Base-by-base conservation (phyloP, 2,888 invertebrate genomes). In the Limenitis camilla region DNA sequence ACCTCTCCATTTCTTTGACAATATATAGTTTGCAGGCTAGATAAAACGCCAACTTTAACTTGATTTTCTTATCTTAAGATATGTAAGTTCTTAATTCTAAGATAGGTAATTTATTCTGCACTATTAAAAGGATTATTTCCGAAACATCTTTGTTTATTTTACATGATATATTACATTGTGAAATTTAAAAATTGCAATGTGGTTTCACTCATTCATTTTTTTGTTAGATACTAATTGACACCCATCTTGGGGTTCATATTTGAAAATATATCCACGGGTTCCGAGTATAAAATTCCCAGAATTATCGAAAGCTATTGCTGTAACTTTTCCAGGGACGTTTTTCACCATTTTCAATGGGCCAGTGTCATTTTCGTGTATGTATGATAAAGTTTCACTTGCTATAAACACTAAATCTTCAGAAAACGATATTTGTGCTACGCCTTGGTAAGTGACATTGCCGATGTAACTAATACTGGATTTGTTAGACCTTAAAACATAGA, bases 341-440 rank as follows among this genome's bases (percentile, higher is more conserved):
- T 71, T 58, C 0, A 80, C 69, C n/a, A 64, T 42, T 61, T 76
- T 76, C n/a, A 78, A 41, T 32, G 67, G 67, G 4, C 68, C 72
- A 9, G 71, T 71, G 42, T 79, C 74, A 53, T 81, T 79, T 63
- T 78, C 73, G 49, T 78, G 72, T n/a, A 78, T 73, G 55, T 80
- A 84, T 7, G 66, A 58, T 11, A 85, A 62, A 28, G 71, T 71
- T 41, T 73, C 67, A 55, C 79, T 81, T 5, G 81, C 83, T 41
- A 83, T 57, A 52, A 74, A 80, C 5, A 85, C 69, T 28, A 65
- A 73, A 43, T 72, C 67, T 33, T 76, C 67, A 52, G 81, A 64
- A 40, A 81, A 72, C 11, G 79, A 65, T 65, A 84, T 83, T 67
- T 83, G 81, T 7, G 76, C 81, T 46, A 74, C 71, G 7, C 78